Evolutionary conservation across 2,888 invertebrate genomes (phyloP).

Genomic region (Graphium colonna): DNA sequence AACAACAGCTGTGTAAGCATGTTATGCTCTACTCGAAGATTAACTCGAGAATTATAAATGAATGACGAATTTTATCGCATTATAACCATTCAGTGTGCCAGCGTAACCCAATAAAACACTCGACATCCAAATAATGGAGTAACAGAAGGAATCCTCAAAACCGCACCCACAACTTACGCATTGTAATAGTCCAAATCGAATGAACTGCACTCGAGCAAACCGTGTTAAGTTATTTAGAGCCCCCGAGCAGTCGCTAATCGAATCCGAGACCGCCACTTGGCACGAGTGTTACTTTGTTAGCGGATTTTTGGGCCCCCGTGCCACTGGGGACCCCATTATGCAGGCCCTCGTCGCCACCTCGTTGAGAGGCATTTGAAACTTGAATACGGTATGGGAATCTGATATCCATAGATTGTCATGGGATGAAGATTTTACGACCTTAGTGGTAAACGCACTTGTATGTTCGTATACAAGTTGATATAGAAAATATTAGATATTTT

Average conservation of each 20-base stretch:
- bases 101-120: not conserved
- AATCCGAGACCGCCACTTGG: constrained; percentile 73
- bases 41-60: no score
- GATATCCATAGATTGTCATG: not conserved
- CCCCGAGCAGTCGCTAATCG: constrained; percentile 69
- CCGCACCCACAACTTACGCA: constrained; percentile 57
- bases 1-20: no score
- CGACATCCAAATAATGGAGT: not conserved
- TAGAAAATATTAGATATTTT: no score
- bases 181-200: constrained; percentile 72
- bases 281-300: constrained; percentile 74
- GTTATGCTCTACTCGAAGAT: no score
- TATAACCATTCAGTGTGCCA: not conserved
- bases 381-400: not conserved
- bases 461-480: no score
- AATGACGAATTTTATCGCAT: not conserved
- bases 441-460: no score
- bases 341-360: constrained; percentile 37
- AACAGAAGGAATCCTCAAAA: constrained; percentile 31
- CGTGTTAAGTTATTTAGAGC: constrained; percentile 69
- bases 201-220: constrained; percentile 69
- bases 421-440: not conserved
- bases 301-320: constrained; percentile 61
- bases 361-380: constrained; percentile 3
- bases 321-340: constrained; percentile 50